These are phyloP conservation scores for Crocuta crocuta DNA, from an alignment of 2,113 vertebrate genomes.

Conservation along the genomic window DNA sequence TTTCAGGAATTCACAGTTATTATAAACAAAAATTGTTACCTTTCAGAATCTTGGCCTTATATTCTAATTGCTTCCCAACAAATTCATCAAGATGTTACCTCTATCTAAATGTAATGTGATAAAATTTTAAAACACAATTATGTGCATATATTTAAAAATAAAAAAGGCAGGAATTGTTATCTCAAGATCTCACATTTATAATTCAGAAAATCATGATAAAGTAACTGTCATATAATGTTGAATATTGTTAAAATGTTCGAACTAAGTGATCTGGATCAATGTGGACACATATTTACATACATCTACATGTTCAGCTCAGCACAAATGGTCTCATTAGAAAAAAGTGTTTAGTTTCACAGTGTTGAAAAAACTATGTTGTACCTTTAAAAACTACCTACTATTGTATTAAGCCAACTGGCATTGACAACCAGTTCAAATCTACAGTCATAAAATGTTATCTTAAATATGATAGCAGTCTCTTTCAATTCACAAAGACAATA, in stretches of 20 bases:
- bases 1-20: background rate
- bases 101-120: background rate
- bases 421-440: slow-evolving; percentile 75
- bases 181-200: background rate
- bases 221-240: background rate
- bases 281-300: background rate
- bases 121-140: slow-evolving; percentile 33
- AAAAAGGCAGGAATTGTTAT: background rate
- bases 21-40: background rate
- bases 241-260: slow-evolving; percentile 6
- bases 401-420: slow-evolving; percentile 46
- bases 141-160: background rate
- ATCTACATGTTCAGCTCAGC: background rate
- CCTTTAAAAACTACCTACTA: background rate
- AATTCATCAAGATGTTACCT: slow-evolving; percentile 13
- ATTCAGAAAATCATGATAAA: slow-evolving; percentile 28
- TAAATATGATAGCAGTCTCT: slow-evolving; percentile 78
- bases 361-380: slow-evolving; percentile 45
- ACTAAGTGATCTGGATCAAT: background rate
- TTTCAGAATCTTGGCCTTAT: slow-evolving; percentile 8
- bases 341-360: fast-evolving
- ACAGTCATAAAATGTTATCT: slow-evolving; percentile 70
- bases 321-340: slow-evolving; percentile 32
- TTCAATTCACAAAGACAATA: slow-evolving; percentile 88
- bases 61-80: slow-evolving; percentile 17